phyloP scores from a whole-genome alignment of 2,113 vertebrate species.

The Tragulus kanchil region DNA sequence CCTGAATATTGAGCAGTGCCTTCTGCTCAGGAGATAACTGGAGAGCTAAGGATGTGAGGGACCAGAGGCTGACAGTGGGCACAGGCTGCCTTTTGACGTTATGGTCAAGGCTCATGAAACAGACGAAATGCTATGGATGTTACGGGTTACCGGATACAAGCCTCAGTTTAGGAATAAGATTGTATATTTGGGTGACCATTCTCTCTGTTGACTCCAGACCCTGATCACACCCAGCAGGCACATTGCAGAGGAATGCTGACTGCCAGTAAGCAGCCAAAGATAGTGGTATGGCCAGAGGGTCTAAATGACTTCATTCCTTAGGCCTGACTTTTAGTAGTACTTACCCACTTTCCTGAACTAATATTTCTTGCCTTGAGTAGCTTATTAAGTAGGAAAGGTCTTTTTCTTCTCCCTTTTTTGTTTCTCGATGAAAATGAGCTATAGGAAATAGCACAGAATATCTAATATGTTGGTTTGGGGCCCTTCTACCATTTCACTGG shows the following conservation, averaged over 20 bases:
- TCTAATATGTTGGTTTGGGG: background rate
- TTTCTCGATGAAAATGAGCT: conserved; percentile 20
- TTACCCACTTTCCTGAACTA: conserved; percentile 19
- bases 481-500: background rate
- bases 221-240: background rate
- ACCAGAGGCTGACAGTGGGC: background rate
- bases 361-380: background rate
- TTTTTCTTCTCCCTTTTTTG: background rate
- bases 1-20: background rate
- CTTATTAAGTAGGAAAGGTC: background rate
- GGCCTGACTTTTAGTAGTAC: background rate
- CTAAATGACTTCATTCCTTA: background rate
- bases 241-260: background rate
- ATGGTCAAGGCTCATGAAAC: background rate
- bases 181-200: background rate
- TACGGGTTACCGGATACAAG: background rate
- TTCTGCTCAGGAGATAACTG: background rate
- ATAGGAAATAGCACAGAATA: background rate
- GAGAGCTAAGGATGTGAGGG: background rate
- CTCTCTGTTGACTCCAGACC: background rate
- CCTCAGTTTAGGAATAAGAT: background rate
- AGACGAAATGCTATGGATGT: background rate
- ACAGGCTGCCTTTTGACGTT: background rate
- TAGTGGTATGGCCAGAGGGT: background rate
- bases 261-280: background rate